Evolutionary conservation across 1,140 invertebrate genomes (phyloP).

Genomic region (Neuroterus valhalla): DNA sequence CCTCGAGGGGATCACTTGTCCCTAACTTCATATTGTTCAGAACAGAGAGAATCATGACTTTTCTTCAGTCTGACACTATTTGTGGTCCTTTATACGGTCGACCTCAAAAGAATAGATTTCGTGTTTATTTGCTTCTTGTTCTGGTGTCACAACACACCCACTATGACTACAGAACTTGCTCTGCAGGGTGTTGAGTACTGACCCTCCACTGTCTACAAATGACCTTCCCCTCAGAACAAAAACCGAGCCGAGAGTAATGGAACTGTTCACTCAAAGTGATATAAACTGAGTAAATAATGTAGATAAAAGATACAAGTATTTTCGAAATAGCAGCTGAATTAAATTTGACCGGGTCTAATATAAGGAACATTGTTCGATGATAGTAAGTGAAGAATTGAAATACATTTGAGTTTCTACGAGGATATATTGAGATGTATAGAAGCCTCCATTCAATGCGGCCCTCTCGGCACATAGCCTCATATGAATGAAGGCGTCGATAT

Average conservation of each 20-base stretch:
- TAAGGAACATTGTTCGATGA: too few relatives aligned
- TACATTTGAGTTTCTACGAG: too few relatives aligned
- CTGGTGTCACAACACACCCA: conserved; percentile 70
- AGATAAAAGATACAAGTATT: not conserved
- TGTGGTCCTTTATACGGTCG: conserved; percentile 60
- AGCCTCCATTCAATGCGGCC: too few relatives aligned
- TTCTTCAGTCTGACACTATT: conserved; percentile 55
- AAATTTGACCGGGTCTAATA: too few relatives aligned
- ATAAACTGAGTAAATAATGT: not conserved
- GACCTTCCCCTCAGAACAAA: not conserved
- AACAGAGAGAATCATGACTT: conserved; percentile 54
- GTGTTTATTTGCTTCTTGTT: conserved; percentile 68
- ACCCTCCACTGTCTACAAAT: conserved; percentile 24
- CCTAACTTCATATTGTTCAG: conserved; percentile 55
- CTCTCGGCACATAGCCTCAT: too few relatives aligned
- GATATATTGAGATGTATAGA: too few relatives aligned
- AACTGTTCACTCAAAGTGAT: not conserved
- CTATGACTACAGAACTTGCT: conserved; percentile 63
- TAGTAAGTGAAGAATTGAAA: too few relatives aligned
- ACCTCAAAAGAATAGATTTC: conserved; percentile 59
- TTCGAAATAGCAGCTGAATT: too few relatives aligned
- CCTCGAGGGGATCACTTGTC: conserved; percentile 46
- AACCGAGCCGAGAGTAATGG: not conserved
- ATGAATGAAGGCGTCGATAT: too few relatives aligned
- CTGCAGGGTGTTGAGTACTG: conserved; percentile 66